A percentile compares a stretch with the other conserved stretches of the same genome.
phyloP scores from a whole-genome alignment of 2,797 vertebrate genomes.

The Poeciliopsis presidionis region DNA sequence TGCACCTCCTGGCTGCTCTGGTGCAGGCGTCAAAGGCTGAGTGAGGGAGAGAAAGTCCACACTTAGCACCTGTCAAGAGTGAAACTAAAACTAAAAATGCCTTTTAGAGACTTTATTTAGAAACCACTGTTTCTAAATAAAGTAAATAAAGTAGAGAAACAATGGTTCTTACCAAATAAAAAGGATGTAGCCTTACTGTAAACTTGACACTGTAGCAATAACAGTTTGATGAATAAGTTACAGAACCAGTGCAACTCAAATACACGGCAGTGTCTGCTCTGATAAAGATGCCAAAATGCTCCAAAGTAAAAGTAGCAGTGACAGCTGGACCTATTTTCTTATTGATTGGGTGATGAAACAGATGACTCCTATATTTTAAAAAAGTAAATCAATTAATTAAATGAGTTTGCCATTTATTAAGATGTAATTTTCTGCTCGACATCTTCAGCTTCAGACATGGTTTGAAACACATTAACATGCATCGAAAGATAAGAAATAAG shows the following conservation, averaged over 20 bases:
- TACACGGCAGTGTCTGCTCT: neutral
- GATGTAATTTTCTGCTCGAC: neutral
- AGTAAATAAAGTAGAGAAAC: no score
- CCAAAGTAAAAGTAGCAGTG: neutral
- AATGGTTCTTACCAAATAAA: neutral
- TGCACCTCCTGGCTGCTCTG: conserved; percentile 79
- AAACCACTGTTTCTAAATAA: neutral
- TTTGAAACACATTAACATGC: neutral
- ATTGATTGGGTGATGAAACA: neutral
- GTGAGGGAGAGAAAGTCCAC: neutral
- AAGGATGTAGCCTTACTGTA: neutral
- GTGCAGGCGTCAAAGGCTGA: conserved; percentile 90
- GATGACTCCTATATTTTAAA: neutral
- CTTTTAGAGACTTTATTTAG: neutral
- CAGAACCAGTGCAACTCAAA: neutral
- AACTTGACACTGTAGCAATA: neutral
- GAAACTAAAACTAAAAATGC: neutral
- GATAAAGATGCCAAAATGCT: neutral
- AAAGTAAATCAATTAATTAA: neutral
- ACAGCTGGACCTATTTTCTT: neutral
- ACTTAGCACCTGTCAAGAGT: neutral
- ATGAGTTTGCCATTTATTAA: neutral
- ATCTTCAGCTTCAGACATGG: neutral
- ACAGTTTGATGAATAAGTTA: neutral
- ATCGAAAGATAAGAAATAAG: neutral